A percentile compares a stretch with the other conserved stretches of the same genome.
Conservation (phyloP, 2,797 vertebrate species). For the Psittacula derbiana region DNA sequence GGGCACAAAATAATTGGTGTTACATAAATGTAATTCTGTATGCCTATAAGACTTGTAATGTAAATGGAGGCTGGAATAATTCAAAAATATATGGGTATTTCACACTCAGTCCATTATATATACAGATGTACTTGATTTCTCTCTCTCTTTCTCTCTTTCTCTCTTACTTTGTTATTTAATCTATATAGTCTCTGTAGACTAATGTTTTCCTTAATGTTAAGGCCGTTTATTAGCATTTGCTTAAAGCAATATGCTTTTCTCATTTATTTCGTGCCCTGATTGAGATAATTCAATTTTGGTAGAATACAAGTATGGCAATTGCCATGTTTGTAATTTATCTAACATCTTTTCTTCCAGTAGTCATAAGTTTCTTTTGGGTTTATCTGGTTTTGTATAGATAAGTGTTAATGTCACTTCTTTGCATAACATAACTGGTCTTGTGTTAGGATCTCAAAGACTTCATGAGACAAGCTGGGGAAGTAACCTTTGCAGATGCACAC, state of each 20-base stretch:
- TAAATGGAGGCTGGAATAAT: constrained; percentile 46
- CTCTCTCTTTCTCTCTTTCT: neutral
- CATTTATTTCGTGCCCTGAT: constrained; percentile 81
- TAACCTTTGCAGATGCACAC: constrained; percentile 97
- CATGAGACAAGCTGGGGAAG: constrained; percentile 99
- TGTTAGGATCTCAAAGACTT: constrained; percentile 99
- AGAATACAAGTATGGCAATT: constrained; percentile 76
- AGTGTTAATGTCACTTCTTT: constrained; percentile 14
- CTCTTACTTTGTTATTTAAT: neutral
- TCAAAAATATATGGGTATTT: constrained; percentile 58
- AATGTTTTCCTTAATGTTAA: constrained; percentile 71
- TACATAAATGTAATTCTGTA: constrained; percentile 75
- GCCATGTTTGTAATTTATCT: constrained; percentile 77
- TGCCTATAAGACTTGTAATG: constrained; percentile 50
- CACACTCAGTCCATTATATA: constrained; percentile 61
- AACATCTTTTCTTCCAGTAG: constrained; percentile 79
- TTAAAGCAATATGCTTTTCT: constrained; percentile 75
- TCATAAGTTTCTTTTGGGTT: constrained; percentile 70
- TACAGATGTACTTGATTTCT: neutral
- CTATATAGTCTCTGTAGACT: constrained; percentile 46
- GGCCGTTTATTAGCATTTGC: constrained; percentile 66
- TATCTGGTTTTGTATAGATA: constrained; percentile 15
- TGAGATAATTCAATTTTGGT: constrained; percentile 70
- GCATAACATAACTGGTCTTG: constrained; percentile 73
- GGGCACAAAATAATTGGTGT: constrained; percentile 84